Evolutionary conservation across 2,888 invertebrate species (phyloP).

Genomic region (Ophion slaviceki): DNA sequence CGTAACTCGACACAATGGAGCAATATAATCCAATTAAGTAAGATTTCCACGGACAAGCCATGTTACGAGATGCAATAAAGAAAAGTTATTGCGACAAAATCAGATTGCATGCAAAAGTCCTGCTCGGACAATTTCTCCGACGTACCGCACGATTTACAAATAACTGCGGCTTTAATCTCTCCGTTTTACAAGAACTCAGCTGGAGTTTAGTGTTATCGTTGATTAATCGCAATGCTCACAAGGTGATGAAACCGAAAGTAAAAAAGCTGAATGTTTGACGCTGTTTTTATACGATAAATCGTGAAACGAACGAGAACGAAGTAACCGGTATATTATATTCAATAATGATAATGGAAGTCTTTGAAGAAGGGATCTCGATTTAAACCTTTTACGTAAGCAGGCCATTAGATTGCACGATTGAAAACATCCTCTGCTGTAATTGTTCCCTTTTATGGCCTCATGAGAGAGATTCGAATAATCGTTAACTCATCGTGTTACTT

Average conservation of each 20-base stretch:
- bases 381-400: background rate
- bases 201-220: background rate
- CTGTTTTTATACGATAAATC: background rate
- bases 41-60: background rate
- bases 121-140: background rate
- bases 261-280: background rate
- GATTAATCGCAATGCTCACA: background rate
- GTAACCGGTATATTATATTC: background rate
- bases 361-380: background rate
- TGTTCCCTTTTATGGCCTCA: constrained; percentile 14
- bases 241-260: background rate
- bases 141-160: background rate
- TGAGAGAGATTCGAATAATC: constrained; percentile 13
- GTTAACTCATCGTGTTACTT: constrained; percentile 24
- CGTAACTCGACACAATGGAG: background rate
- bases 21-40: no score
- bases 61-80: background rate
- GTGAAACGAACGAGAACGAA: background rate
- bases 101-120: background rate
- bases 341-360: background rate
- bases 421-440: constrained; percentile 7
- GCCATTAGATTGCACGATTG: constrained; percentile 19
- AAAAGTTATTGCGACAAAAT: background rate
- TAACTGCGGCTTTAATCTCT: background rate
- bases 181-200: background rate